Base-by-base conservation (phyloP, 2,888 invertebrate species). In the Athalia rosae region DNA sequence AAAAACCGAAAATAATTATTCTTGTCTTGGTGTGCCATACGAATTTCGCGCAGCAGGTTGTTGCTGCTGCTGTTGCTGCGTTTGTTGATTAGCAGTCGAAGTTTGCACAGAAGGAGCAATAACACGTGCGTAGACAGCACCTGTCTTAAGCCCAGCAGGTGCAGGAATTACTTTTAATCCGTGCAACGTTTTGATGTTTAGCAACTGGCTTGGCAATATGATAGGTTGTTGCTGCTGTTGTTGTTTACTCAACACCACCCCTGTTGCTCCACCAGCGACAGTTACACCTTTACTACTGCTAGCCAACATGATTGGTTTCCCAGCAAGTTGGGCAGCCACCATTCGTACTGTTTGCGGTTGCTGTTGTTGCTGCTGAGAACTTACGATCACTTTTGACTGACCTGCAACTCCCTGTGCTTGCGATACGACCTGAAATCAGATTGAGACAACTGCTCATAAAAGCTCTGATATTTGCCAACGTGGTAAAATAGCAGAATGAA, bases 141-240 rank as follows among this genome's bases (percentile, higher is more conserved):
- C 86, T 0, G 89, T 89, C 74, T 89, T 89, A 4, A 89, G 71
- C 3, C 89, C 90, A 0, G 87, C 84, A 0, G 89, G 87, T 6
- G 89, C 89, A 0, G 89, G 89, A 78, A 89, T 89, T 4, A 89
- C 89, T 79, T 89, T 89, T 3, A 90, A 81, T 0, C 89, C 89
- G 50, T 89, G 89, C 28, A 90, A 78, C 3, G 89, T 88, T 80
- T 89, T 89, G 11, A 90, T 89, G 62, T 90, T 90, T 5, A 89
- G 84, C 79, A 89, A 80, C 64, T 89, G 89, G 78, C 89, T 89
- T 4, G 89, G 89, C 58, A 89, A 79, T 28, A 89, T 89, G 45
- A 89, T 89, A 3, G 89, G 89, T 64, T 89, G 89, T 77, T 88
- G 88, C 13, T 87, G 84, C 13, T 81, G 80, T n/a, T 80, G 82